Percentiles rank a stretch among this genome's conserved stretches.
Evolutionary conservation across 2,888 invertebrate species (phyloP).

Genomic region (Euclidia mi): DNA sequence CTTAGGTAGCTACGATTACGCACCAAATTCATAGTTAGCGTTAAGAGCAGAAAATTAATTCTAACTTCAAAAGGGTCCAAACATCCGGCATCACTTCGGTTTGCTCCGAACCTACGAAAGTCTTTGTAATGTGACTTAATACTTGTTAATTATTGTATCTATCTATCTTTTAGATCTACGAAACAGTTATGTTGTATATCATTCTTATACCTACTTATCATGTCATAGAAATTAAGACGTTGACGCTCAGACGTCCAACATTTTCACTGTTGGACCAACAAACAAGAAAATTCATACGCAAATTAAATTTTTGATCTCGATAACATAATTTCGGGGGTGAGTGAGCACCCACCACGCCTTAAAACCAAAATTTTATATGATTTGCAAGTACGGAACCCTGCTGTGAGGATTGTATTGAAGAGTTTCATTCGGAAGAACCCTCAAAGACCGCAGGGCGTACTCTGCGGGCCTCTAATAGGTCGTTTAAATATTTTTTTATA

Average conservation of each 20-base stretch:
- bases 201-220: too few relatives aligned
- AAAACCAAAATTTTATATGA: conserved; percentile 58
- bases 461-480: conserved; percentile 74
- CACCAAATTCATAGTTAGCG: too few relatives aligned
- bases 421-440: conserved; percentile 57
- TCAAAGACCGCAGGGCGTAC: conserved; percentile 82
- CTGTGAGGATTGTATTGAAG: conserved; percentile 73
- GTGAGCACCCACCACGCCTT: conserved; percentile 56
- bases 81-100: too few relatives aligned
- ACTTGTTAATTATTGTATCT: too few relatives aligned
- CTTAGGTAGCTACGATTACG: too few relatives aligned
- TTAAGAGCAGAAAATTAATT: too few relatives aligned
- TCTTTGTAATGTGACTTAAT: too few relatives aligned
- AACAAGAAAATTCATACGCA: conserved; percentile 39
- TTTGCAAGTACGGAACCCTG: conserved; percentile 62
- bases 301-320: conserved; percentile 47
- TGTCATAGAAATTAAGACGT: not conserved
- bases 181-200: too few relatives aligned
- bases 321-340: conserved; percentile 54
- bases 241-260: too few relatives aligned
- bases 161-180: too few relatives aligned
- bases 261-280: conserved; percentile 19
- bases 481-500: conserved; percentile 63
- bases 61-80: too few relatives aligned
- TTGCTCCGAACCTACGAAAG: too few relatives aligned